A percentile compares a stretch with the other conserved stretches of the same genome.
Evolutionary conservation across 2,797 vertebrate species (phyloP).

Genomic region (Chaunax sp.): DNA sequence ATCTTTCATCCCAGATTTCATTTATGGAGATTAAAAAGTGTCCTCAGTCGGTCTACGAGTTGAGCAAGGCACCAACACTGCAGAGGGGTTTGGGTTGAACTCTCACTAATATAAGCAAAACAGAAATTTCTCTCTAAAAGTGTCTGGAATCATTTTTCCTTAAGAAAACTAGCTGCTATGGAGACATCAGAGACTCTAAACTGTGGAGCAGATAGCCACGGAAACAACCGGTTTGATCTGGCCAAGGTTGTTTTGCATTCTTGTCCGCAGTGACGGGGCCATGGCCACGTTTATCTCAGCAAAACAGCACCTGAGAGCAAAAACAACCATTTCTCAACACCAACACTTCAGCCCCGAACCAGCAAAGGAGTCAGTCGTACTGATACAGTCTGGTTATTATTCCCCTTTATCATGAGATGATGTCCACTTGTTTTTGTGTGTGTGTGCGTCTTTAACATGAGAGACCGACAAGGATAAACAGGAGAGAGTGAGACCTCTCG

Average conservation of each 20-base stretch:
- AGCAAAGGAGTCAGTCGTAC: background rate
- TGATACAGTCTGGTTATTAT: background rate
- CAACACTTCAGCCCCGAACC: background rate
- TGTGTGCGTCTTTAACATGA: background rate
- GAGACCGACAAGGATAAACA: conserved; percentile 10
- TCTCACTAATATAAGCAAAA: too few relatives aligned
- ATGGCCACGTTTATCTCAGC: conserved; percentile 73
- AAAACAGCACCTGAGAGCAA: conserved; percentile 79
- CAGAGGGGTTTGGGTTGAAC: too few relatives aligned
- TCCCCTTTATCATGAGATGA: background rate
- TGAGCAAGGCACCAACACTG: conserved; percentile 25
- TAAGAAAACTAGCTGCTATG: too few relatives aligned
- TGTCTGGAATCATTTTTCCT: too few relatives aligned
- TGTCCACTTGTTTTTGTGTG: conserved; percentile 5
- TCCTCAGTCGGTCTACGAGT: conserved; percentile 23
- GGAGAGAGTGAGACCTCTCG: conserved; percentile 80
- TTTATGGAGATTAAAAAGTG: conserved; percentile 29
- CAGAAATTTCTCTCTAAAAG: too few relatives aligned
- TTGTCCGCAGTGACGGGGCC: conserved; percentile 74
- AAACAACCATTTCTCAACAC: conserved; percentile 33
- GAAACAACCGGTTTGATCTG: conserved; percentile 89
- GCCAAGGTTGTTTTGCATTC: conserved; percentile 95
- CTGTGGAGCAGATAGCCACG: conserved; percentile 84
- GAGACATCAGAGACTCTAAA: conserved; percentile 79
- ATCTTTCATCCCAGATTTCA: conserved; percentile 59